Evolutionary conservation across 2,113 vertebrate species (phyloP), one percentile per base, ranked within the genome.

Genomic region (Phainopepla nitens): DNA sequence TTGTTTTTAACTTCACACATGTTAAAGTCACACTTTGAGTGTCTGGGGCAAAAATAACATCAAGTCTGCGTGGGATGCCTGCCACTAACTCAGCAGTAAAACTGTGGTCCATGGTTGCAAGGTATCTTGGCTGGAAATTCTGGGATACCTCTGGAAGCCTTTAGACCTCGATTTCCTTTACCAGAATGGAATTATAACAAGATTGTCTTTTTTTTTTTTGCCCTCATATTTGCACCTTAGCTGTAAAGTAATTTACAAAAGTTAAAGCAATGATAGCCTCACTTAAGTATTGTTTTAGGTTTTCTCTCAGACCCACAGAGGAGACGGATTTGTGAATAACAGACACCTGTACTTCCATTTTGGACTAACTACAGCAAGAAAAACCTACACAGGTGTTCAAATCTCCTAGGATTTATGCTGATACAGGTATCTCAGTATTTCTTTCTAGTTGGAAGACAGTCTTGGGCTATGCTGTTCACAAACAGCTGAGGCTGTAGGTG

Each of bases 21-120:
- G 9, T 69, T 57, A 24, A 83, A 83, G 27, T 84, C 61, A 60
- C 39, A 39, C 39, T 10, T 25, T 51, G 17, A 88, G 47, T 44
- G 85, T 77, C 71, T 77, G 15, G 27, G 27, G 39, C 7, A 62
- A 73, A 82, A 82, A 39, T 19, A 47, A 22, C 51, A 62, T 28
- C 22, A 58, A 28, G 6, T 31, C 39, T 24, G 33, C 0, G 0
- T 7, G 9, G 23, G 19, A 70, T 41, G 39, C 42, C 23, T 76
- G n/a, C 53, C 44, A 33, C 10, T 61, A 65, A 54, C 6, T 69
- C 58, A 75, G 35, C 27, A 58, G 35, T 49, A 79, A 77, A 60
- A 85, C 18, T 21, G 36, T 66, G 14, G 20, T 41, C 35, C 7
- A 2, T 16, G 13, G 31, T n/a, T 69, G 33, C 28, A 42, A 53